phyloP scores from a whole-genome alignment of 2,888 invertebrate genomes.

The Noctua fimbriata region DNA sequence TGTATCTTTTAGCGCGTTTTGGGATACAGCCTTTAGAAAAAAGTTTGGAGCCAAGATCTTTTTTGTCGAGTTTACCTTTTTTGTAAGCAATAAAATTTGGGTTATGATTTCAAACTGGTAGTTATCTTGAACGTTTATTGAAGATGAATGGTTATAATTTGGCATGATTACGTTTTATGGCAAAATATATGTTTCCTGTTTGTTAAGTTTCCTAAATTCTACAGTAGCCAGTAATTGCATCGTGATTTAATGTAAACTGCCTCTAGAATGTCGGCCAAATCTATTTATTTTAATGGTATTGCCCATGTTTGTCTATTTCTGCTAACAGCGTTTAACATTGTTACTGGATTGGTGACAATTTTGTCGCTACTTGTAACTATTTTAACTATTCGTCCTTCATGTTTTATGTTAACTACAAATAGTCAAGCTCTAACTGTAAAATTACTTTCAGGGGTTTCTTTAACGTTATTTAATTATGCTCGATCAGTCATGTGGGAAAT shows the following conservation, averaged over 20 bases:
- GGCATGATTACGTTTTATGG: neutral
- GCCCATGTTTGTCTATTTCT: slow-evolving; percentile 23
- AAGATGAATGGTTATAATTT: slow-evolving; percentile 2
- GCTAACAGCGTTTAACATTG: slow-evolving; percentile 2
- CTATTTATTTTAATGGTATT: slow-evolving; percentile 21
- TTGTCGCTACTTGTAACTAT: slow-evolving; percentile 3
- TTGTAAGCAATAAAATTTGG: slow-evolving; percentile 20
- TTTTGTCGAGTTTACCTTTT: slow-evolving; percentile 29
- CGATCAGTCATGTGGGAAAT: neutral
- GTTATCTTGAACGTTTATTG: slow-evolving; percentile 7
- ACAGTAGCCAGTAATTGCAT: neutral
- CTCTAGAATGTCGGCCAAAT: slow-evolving; percentile 17
- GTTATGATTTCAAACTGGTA: slow-evolving; percentile 14
- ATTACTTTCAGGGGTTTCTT: neutral
- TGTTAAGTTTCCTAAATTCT: neutral
- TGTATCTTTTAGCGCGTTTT: slow-evolving; percentile 54
- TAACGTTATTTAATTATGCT: neutral
- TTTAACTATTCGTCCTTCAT: neutral
- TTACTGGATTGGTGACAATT: slow-evolving; percentile 9
- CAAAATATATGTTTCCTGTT: neutral
- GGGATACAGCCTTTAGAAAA: slow-evolving; percentile 37
- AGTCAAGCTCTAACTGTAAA: neutral
- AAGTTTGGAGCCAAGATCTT: slow-evolving; percentile 8
- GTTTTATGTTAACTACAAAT: slow-evolving; percentile 2
- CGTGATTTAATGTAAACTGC: slow-evolving; percentile 6